Conservation (phyloP, 2,797 vertebrate species). For the Tokudaia tokunoshimensis region DNA sequence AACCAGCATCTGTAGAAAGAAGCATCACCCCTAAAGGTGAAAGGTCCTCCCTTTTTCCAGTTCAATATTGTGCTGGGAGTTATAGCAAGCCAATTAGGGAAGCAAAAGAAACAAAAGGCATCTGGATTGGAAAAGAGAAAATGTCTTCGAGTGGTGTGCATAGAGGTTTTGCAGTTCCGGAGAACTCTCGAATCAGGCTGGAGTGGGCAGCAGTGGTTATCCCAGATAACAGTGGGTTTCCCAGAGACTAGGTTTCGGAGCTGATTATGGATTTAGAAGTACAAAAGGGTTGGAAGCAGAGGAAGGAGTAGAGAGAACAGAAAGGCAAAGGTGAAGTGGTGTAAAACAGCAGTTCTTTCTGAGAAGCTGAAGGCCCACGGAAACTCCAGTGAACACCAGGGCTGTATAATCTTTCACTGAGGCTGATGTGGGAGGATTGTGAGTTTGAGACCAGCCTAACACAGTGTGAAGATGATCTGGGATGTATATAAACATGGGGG, state of each 20-base stretch:
- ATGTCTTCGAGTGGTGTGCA: background rate
- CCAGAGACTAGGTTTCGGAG: background rate
- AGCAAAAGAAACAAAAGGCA: background rate
- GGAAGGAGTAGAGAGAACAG: conserved; percentile 12
- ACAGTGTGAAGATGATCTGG: background rate
- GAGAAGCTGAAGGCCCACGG: background rate
- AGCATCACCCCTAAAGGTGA: background rate
- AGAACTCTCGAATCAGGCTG: background rate
- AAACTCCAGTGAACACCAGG: background rate
- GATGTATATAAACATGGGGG: background rate
- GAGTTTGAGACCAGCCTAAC: background rate
- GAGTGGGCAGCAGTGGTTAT: background rate
- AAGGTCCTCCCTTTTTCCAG: background rate
- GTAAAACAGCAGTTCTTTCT: background rate
- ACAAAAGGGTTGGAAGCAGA: background rate
- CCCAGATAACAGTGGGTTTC: background rate
- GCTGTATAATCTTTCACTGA: background rate
- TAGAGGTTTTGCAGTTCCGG: background rate
- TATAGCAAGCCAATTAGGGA: background rate
- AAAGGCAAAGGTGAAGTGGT: background rate
- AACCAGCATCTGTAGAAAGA: conserved; percentile 14
- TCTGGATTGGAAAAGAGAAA: background rate
- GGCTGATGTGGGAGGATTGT: background rate
- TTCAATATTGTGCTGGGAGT: background rate
- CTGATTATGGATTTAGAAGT: background rate